Percentiles rank a stretch among this genome's conserved stretches.
These are phyloP conservation scores for Heliconius hortense DNA, from an alignment of 2,888 invertebrate species.

Conservation along the genomic window DNA sequence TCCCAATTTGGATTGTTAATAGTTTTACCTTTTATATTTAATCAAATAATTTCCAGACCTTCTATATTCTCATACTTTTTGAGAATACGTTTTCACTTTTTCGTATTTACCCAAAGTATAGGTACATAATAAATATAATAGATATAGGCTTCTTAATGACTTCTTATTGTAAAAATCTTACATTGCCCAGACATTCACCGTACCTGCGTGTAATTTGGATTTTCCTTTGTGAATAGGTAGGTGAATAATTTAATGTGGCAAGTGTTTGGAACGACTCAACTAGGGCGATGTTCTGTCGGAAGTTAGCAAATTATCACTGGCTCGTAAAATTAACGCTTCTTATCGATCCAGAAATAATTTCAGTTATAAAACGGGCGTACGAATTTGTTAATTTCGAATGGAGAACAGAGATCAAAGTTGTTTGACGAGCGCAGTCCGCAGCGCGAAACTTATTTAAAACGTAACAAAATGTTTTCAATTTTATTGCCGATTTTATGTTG, in stretches of 20 bases:
- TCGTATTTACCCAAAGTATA: too few relatives aligned
- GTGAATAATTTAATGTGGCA: constrained; percentile 72
- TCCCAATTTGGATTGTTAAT: too few relatives aligned
- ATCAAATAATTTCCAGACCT: too few relatives aligned
- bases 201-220: constrained; percentile 39
- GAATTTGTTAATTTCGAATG: constrained; percentile 61
- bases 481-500: constrained; percentile 82
- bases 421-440: constrained; percentile 50
- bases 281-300: constrained; percentile 80
- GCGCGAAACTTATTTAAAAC: constrained; percentile 78
- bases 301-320: constrained; percentile 82
- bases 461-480: constrained; percentile 82
- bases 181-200: constrained; percentile 4
- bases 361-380: constrained; percentile 52
- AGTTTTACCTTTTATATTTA: too few relatives aligned
- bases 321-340: constrained; percentile 82
- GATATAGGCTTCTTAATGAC: background rate
- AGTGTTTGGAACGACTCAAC: constrained; percentile 76
- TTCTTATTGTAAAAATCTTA: background rate
- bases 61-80: too few relatives aligned
- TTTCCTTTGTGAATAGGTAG: constrained; percentile 43
- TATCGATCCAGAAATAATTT: constrained; percentile 80
- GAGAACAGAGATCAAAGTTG: constrained; percentile 65
- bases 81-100: too few relatives aligned
- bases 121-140: too few relatives aligned